phyloP scores from a whole-genome alignment of 2,113 vertebrate genomes.

The Oplegnathus fasciatus region DNA sequence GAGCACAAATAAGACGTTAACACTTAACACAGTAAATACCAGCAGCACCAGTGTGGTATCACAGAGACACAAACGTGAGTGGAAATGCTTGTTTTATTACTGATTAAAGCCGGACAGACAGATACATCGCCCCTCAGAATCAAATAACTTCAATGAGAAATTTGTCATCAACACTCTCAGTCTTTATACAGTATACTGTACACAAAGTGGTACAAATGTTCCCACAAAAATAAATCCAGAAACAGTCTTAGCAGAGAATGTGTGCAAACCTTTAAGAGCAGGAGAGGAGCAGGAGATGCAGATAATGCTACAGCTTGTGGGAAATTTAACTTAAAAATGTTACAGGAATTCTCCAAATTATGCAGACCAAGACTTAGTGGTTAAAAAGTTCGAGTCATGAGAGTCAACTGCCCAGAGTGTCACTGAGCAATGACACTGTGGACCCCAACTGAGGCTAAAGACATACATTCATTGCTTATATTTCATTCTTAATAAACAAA shows the following conservation, averaged over 20 bases:
- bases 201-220: slow-evolving; percentile 20
- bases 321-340: neutral
- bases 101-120: slow-evolving; percentile 55
- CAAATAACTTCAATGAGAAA: slow-evolving; percentile 21
- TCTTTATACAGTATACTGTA: slow-evolving; percentile 15
- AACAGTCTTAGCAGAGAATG: slow-evolving; percentile 62
- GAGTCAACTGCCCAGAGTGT: neutral
- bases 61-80: slow-evolving; percentile 20
- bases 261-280: slow-evolving; percentile 53
- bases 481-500: neutral
- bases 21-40: neutral
- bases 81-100: slow-evolving; percentile 76
- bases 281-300: slow-evolving; percentile 1
- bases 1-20: neutral
- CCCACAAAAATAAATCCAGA: neutral
- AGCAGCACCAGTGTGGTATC: neutral
- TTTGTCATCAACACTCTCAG: neutral
- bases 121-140: slow-evolving; percentile 20
- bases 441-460: neutral
- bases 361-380: neutral
- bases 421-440: neutral
- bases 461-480: slow-evolving; percentile 16
- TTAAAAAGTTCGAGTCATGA: neutral
- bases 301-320: slow-evolving; percentile 9
- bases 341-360: neutral